Conservation (phyloP, 1,140 invertebrate genomes). For the Bathynomus jamesi region DNA sequence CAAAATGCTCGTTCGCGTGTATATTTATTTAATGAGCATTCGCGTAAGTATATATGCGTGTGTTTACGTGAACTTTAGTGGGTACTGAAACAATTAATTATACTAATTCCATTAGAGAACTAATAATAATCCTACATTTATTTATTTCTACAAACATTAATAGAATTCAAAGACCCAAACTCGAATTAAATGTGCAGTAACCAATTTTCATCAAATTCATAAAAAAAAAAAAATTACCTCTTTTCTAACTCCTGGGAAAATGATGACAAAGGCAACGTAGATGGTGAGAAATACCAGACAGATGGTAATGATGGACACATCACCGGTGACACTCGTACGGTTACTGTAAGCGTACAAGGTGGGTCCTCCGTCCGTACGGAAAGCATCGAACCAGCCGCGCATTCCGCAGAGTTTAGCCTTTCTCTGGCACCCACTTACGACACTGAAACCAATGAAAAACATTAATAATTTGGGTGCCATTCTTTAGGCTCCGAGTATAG, state of each 20-base stretch:
- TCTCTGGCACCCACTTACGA: not conserved
- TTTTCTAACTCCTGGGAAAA: conserved; percentile 89
- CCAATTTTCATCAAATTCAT: not conserved
- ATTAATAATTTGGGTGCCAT: too few relatives aligned
- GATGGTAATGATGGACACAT: conserved; percentile 74
- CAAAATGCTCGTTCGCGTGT: too few relatives aligned
- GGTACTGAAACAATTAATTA: too few relatives aligned
- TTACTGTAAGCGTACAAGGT: conserved; percentile 87
- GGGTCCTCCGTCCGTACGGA: conserved; percentile 82
- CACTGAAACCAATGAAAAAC: not conserved
- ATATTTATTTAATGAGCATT: too few relatives aligned
- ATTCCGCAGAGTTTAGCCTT: conserved; percentile 44
- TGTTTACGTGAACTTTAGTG: too few relatives aligned
- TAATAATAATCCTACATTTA: too few relatives aligned
- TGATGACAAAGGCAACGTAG: conserved; percentile 82
- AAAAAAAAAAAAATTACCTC: conserved; percentile 57
- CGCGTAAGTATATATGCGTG: too few relatives aligned
- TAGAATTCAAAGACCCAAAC: too few relatives aligned
- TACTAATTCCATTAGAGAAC: too few relatives aligned
- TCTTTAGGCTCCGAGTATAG: too few relatives aligned
- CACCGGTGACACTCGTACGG: conserved; percentile 83
- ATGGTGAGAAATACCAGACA: conserved; percentile 79
- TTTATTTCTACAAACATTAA: too few relatives aligned
- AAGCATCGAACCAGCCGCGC: conserved; percentile 89
- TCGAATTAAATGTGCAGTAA: too few relatives aligned